A percentile compares a stretch with the other conserved stretches of the same genome.
These are phyloP conservation scores for Heteromormyrus szaboi DNA, from an alignment of 2,797 vertebrate species.

Conservation along the genomic window DNA sequence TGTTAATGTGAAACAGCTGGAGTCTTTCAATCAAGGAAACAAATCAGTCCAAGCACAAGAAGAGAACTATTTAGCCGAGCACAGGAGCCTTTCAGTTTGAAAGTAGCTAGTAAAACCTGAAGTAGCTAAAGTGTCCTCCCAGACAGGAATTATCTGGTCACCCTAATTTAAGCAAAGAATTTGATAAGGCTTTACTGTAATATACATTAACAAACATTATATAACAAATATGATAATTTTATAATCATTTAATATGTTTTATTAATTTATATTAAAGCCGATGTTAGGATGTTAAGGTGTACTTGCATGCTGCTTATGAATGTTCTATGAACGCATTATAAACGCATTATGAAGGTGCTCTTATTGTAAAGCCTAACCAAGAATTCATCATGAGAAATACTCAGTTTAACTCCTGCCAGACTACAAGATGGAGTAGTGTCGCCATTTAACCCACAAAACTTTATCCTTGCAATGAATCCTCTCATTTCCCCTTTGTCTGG, in stretches of 20 bases:
- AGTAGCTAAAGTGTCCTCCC: background rate
- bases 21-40: background rate
- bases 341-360: background rate
- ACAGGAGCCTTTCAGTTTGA: background rate
- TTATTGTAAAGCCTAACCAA: background rate
- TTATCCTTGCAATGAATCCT: background rate
- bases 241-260: background rate
- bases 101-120: background rate
- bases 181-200: background rate
- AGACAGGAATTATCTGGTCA: background rate
- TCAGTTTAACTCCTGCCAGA: background rate
- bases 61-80: background rate
- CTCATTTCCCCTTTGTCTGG: background rate
- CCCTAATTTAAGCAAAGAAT: background rate
- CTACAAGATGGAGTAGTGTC: background rate
- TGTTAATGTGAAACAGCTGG: background rate
- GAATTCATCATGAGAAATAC: background rate
- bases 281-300: background rate
- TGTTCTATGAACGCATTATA: background rate
- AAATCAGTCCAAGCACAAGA: background rate
- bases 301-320: background rate
- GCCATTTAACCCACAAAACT: background rate
- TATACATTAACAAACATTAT: background rate
- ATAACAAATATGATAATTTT: background rate
- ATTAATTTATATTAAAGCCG: background rate